Percentiles rank a stretch among this genome's conserved stretches.
phyloP scores from a whole-genome alignment of 2,888 invertebrate genomes.

The Fragum fragum region DNA sequence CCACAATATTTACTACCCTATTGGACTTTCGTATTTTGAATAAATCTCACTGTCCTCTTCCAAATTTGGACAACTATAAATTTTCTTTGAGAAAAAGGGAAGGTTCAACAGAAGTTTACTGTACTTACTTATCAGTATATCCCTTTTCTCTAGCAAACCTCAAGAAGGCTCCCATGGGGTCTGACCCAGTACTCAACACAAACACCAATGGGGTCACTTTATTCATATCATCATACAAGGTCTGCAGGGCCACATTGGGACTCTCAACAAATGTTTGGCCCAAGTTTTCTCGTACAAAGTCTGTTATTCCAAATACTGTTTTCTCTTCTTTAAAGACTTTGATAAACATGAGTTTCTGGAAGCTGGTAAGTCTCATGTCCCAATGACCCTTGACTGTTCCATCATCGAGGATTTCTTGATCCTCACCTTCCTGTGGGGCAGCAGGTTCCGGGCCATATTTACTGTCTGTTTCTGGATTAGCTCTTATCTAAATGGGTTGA shows the following conservation, averaged over 20 bases:
- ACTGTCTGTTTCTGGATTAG: constrained; percentile 82
- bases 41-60: too few relatives aligned
- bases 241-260: constrained; percentile 90
- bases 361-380: constrained; percentile 90
- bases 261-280: constrained; percentile 94
- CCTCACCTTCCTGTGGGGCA: constrained; percentile 64
- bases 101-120: background rate
- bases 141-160: constrained; percentile 86
- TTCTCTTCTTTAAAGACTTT: constrained; percentile 92
- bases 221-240: constrained; percentile 87
- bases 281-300: constrained; percentile 92
- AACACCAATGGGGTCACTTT: constrained; percentile 93
- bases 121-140: constrained; percentile 84
- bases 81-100: too few relatives aligned
- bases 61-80: too few relatives aligned
- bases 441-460: constrained; percentile 79
- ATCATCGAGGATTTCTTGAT: constrained; percentile 68
- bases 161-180: constrained; percentile 87
- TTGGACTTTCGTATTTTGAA: too few relatives aligned
- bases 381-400: constrained; percentile 88
- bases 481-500: constrained; percentile 73
- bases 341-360: constrained; percentile 94
- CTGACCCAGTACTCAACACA: constrained; percentile 93
- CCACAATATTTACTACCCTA: too few relatives aligned
- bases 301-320: constrained; percentile 93